phyloP scores from a whole-genome alignment of 2,113 vertebrate genomes.

The Tragelaphus buxtoni region DNA sequence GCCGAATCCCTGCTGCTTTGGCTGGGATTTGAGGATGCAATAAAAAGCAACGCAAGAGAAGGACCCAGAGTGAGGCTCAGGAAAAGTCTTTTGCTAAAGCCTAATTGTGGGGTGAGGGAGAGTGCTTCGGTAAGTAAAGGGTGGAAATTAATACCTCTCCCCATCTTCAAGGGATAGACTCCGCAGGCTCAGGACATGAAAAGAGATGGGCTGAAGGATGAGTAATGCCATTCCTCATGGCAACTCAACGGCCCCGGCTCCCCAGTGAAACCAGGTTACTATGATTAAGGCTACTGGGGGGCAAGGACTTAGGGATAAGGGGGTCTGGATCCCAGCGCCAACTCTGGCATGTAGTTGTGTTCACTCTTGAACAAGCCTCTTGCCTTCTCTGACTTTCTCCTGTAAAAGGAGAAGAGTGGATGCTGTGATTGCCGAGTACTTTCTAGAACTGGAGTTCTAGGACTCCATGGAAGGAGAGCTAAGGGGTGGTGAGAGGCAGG shows the following conservation, averaged over 20 bases:
- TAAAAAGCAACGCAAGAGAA: background rate
- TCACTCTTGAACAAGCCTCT: background rate
- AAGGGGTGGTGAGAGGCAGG: no score
- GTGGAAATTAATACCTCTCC: background rate
- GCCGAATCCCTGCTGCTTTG: background rate
- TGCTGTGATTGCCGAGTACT: background rate
- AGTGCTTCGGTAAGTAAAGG: background rate
- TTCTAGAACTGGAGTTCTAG: background rate
- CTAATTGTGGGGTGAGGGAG: background rate
- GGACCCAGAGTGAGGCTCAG: background rate
- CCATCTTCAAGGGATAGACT: background rate
- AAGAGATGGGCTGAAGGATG: background rate
- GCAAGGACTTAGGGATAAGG: background rate
- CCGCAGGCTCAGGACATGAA: fast-evolving
- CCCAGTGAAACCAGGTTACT: background rate
- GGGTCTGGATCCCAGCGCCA: background rate
- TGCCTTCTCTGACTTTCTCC: background rate
- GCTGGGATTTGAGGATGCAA: background rate
- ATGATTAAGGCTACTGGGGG: background rate
- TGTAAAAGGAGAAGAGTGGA: background rate
- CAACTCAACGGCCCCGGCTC: fast-evolving
- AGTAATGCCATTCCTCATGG: background rate
- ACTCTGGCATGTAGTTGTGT: background rate
- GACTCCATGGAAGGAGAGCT: background rate
- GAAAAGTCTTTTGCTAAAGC: background rate